Base-by-base conservation (phyloP, 2,888 invertebrate species). In the Cepaea hortensis region DNA sequence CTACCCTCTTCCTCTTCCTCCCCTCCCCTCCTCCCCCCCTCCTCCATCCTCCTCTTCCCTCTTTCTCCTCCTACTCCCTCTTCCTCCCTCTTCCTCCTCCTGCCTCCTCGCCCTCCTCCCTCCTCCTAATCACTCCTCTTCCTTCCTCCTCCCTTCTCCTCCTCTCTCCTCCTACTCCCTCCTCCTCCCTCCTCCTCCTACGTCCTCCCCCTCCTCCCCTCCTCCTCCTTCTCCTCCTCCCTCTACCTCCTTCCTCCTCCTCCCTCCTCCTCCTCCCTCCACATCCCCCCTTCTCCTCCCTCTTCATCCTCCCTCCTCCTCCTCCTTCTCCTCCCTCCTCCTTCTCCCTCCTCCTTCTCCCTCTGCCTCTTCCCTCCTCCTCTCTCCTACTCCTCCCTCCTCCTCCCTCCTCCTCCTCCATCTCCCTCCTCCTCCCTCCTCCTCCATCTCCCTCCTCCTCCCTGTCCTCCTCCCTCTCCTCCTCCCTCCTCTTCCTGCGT, bases 361-460 rank as follows among this genome's bases (percentile, higher is more conserved):
- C n/a, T 9, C n/a, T 18, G 35, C 15, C 18, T 9, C n/a, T 18
- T 35, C n/a, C 11, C 9, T 15, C n/a, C 48, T 55, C 4, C n/a
- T n/a, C n/a, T n/a, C n/a, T n/a, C n/a, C n/a, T n/a, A n/a, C n/a
- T n/a, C n/a, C n/a, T n/a, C n/a, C 35, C 11, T 80, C 23, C 46
- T 48, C 46, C 55, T 48, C n/a, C 55, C 23, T 6, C 55, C n/a
- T 80, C n/a, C 72, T 11, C 35, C 18, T 72, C 35, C 18, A 65
- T 68, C 81, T 68, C 81, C 68, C 81, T 81, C 4, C 46, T 68
- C 68, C 68, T 81, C 68, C 68, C 68, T 81, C 20, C 73, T 81
- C 81, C 50, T 85, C 23, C 73, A 61, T 81, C 70, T 85, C 85
- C 70, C 73, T 73, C 50, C 50, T 55, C n/a, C 48, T 73, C n/a